phyloP scores from a whole-genome alignment of 2,888 invertebrate genomes.

The Eurois occulta region DNA sequence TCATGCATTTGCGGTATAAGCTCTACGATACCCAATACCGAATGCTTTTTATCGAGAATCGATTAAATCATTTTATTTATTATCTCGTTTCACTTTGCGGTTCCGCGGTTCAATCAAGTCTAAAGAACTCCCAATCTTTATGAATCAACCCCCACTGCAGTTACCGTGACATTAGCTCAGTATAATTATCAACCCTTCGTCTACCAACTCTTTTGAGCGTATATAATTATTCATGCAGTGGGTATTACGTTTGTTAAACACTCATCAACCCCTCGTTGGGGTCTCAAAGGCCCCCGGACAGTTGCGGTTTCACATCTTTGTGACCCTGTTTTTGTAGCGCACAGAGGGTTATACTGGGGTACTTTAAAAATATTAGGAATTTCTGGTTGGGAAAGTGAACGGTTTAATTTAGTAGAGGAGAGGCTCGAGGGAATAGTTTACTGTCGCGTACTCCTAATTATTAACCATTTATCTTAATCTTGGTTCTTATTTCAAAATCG shows the following conservation, averaged over 20 bases:
- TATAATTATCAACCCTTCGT: slow-evolving; percentile 22
- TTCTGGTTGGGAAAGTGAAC: slow-evolving; percentile 23
- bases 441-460: no score
- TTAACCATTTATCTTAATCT: no score
- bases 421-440: not conserved
- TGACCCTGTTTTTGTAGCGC: slow-evolving; percentile 52
- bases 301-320: slow-evolving; percentile 71
- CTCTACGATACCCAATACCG: not conserved
- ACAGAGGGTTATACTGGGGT: slow-evolving; percentile 42
- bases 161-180: slow-evolving; percentile 45
- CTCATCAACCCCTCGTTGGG: slow-evolving; percentile 62
- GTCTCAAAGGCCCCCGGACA: slow-evolving; percentile 68
- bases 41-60: slow-evolving; percentile 6
- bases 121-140: not conserved
- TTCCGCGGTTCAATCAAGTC: slow-evolving; percentile 15
- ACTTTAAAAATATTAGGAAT: slow-evolving; percentile 56
- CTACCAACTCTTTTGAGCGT: slow-evolving; percentile 48
- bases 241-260: slow-evolving; percentile 62
- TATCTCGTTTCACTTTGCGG: slow-evolving; percentile 23
- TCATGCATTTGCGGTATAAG: slow-evolving; percentile 25
- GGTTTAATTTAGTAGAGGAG: slow-evolving; percentile 11
- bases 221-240: slow-evolving; percentile 67
- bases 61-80: slow-evolving; percentile 37
- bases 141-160: not conserved
- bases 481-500: no score